Evolutionary conservation across 2,113 vertebrate species (phyloP).

Genomic region (Ciconia maguari): DNA sequence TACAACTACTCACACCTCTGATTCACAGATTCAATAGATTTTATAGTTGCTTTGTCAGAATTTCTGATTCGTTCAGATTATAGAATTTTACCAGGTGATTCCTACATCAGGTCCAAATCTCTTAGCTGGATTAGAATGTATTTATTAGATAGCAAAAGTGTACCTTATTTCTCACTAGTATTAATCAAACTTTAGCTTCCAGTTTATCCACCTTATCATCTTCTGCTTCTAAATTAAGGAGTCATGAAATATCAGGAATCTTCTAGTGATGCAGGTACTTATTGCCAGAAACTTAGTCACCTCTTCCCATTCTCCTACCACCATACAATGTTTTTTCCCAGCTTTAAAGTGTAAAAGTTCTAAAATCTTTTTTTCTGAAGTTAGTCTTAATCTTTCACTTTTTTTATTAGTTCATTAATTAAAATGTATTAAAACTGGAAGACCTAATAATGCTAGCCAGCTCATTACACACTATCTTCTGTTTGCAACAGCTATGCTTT

Average conservation of each 20-base stretch:
- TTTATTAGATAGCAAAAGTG: background rate
- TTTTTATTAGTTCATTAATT: constrained; percentile 17
- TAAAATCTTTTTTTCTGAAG: background rate
- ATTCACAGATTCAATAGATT: background rate
- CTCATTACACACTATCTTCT: background rate
- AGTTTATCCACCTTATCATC: background rate
- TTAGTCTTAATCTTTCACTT: background rate
- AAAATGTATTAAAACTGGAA: constrained; percentile 30
- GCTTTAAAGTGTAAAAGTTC: background rate
- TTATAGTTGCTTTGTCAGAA: background rate
- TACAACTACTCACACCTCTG: background rate
- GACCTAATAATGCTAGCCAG: background rate
- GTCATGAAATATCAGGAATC: background rate
- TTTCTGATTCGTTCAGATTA: background rate
- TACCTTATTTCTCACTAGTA: background rate
- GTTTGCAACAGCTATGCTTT: background rate
- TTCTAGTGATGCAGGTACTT: background rate
- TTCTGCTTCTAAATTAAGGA: background rate
- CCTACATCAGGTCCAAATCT: background rate
- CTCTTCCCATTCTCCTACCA: background rate
- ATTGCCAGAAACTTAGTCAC: background rate
- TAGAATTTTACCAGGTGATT: background rate
- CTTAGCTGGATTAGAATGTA: background rate
- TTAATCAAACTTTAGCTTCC: background rate
- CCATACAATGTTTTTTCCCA: background rate